A percentile compares a stretch with the other conserved stretches of the same genome.
These are phyloP conservation scores for Nymphalis c-album DNA, from an alignment of 2,888 invertebrate genomes.

Conservation along the genomic window DNA sequence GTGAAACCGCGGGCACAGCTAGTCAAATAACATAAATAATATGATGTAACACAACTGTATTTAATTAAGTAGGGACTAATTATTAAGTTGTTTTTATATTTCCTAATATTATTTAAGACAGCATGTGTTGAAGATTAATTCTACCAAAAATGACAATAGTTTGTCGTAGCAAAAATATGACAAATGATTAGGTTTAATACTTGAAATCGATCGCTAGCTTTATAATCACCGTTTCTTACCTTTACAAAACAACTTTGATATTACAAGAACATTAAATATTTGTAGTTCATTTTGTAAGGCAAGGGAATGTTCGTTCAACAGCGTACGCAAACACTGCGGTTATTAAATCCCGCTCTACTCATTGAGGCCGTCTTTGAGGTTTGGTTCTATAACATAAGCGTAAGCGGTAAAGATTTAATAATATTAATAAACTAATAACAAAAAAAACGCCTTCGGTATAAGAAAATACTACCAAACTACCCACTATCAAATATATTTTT, in stretches of 20 bases:
- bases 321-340: conserved; percentile 1
- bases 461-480: too few relatives aligned
- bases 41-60: too few relatives aligned
- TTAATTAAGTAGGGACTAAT: too few relatives aligned
- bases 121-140: too few relatives aligned
- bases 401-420: background rate
- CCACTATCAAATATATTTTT: too few relatives aligned
- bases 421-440: background rate
- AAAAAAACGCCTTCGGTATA: too few relatives aligned
- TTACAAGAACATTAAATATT: background rate
- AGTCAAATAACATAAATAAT: too few relatives aligned
- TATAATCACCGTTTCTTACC: background rate
- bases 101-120: too few relatives aligned
- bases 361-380: background rate
- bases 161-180: too few relatives aligned
- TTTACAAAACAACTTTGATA: background rate
- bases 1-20: too few relatives aligned
- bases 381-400: background rate
- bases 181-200: background rate
- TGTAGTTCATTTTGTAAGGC: background rate
- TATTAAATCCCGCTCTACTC: conserved; percentile 1
- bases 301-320: background rate
- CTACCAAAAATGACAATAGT: too few relatives aligned
- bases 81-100: too few relatives aligned
- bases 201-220: background rate